These are phyloP conservation scores for Drosophila acutilabella DNA, from an alignment of 2,888 invertebrate genomes.

Conservation along the genomic window DNA sequence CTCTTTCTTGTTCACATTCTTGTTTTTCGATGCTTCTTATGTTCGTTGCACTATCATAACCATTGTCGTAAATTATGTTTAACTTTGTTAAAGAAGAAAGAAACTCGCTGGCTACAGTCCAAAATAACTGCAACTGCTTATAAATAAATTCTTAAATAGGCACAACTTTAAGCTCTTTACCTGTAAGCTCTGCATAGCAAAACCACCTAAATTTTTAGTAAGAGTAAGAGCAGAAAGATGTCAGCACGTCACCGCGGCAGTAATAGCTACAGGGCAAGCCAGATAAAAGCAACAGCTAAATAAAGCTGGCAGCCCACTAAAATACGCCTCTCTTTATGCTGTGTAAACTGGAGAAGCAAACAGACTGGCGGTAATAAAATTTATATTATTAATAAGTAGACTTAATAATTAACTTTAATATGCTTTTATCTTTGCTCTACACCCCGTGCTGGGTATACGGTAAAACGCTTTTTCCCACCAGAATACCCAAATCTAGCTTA, in stretches of 20 bases:
- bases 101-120: neutral
- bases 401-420: slow-evolving; percentile 1
- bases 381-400: slow-evolving; percentile 6
- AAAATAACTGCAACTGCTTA: neutral
- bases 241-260: slow-evolving; percentile 5
- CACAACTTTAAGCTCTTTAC: neutral
- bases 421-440: neutral
- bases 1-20: neutral
- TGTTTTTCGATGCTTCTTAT: neutral
- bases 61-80: slow-evolving; percentile 60
- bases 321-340: neutral
- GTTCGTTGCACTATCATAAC: slow-evolving; percentile 44
- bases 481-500: neutral
- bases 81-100: slow-evolving; percentile 29
- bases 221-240: slow-evolving; percentile 4
- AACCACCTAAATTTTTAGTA: neutral
- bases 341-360: slow-evolving; percentile 10
- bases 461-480: neutral
- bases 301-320: neutral
- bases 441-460: neutral
- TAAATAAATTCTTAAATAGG: neutral
- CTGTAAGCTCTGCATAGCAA: neutral
- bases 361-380: slow-evolving; percentile 5
- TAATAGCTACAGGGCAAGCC: neutral
- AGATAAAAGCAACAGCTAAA: slow-evolving; percentile 4